Conservation (phyloP, 2,797 vertebrate genomes). For the Chelon labrosus region DNA sequence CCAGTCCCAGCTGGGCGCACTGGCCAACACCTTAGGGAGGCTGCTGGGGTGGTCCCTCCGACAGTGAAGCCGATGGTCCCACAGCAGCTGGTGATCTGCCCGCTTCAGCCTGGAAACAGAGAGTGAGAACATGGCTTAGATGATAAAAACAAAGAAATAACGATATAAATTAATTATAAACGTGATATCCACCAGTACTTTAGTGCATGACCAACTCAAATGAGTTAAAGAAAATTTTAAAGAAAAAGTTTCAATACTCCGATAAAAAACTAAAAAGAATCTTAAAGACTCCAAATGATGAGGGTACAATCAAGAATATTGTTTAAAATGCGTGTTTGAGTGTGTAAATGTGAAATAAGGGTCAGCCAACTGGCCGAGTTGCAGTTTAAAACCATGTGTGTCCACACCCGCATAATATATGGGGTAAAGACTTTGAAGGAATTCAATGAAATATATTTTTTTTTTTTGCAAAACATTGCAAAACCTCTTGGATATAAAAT, state of each 20-base stretch:
- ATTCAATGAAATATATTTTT: too few relatives aligned
- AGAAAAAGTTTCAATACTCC: not conserved
- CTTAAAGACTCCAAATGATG: not conserved
- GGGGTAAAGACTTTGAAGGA: too few relatives aligned
- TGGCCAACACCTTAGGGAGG: slow-evolving; percentile 93
- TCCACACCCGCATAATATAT: too few relatives aligned
- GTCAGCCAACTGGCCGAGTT: too few relatives aligned
- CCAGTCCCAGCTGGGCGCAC: slow-evolving; percentile 96
- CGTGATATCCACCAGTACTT: too few relatives aligned
- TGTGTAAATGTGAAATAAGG: not conserved
- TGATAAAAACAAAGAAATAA: not conserved
- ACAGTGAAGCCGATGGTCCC: slow-evolving; percentile 93
- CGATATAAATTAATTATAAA: not conserved
- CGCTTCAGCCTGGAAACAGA: slow-evolving; percentile 87
- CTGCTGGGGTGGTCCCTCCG: slow-evolving; percentile 83
- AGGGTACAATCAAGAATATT: not conserved
- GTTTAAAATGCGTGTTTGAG: not conserved
- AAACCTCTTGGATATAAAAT: too few relatives aligned
- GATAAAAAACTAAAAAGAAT: not conserved
- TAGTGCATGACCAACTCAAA: too few relatives aligned
- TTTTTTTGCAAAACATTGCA: too few relatives aligned
- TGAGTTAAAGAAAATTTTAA: too few relatives aligned
- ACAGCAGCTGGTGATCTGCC: slow-evolving; percentile 94
- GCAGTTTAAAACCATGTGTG: too few relatives aligned
- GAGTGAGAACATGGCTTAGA: not conserved